These are phyloP conservation scores for Heliconius eleuchia DNA, from an alignment of 1,140 invertebrate genomes.

Conservation along the genomic window DNA sequence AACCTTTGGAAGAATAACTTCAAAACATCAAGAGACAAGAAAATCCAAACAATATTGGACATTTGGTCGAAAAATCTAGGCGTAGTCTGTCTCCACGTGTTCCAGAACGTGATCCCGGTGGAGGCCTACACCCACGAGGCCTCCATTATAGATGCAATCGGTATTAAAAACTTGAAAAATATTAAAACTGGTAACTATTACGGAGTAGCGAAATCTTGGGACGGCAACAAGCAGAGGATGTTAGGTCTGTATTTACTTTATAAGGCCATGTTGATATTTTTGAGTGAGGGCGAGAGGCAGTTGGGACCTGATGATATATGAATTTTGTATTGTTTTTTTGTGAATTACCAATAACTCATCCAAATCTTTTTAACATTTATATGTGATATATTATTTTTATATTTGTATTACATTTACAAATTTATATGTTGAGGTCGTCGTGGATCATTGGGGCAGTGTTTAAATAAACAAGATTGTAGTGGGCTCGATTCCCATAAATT, in stretches of 20 bases:
- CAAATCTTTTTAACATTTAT: too few relatives aligned
- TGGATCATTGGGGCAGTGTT: too few relatives aligned
- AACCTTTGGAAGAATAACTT: conserved; percentile 80
- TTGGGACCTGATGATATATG: conserved; percentile 85
- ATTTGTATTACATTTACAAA: too few relatives aligned
- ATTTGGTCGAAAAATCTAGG: conserved; percentile 93
- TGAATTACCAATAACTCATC: too few relatives aligned
- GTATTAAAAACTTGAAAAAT: conserved; percentile 90
- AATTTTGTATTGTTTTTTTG: background rate
- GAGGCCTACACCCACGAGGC: conserved; percentile 97
- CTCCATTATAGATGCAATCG: conserved; percentile 94
- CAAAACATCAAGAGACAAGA: conserved; percentile 80
- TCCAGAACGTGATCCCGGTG: conserved; percentile 94
- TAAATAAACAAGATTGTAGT: too few relatives aligned
- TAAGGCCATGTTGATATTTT: conserved; percentile 92
- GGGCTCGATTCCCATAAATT: too few relatives aligned
- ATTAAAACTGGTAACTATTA: conserved; percentile 92
- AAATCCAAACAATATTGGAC: conserved; percentile 90
- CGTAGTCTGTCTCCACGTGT: conserved; percentile 95
- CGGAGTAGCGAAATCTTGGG: conserved; percentile 89
- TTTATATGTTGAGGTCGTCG: too few relatives aligned
- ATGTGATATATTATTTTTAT: too few relatives aligned
- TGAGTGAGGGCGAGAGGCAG: conserved; percentile 93
- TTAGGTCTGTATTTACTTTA: conserved; percentile 92
- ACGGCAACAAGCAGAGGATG: conserved; percentile 84